Evolutionary conservation across 92 coral and sea anemone genomes (phyloP).

Genomic region (Palythoa heliodiscus): DNA sequence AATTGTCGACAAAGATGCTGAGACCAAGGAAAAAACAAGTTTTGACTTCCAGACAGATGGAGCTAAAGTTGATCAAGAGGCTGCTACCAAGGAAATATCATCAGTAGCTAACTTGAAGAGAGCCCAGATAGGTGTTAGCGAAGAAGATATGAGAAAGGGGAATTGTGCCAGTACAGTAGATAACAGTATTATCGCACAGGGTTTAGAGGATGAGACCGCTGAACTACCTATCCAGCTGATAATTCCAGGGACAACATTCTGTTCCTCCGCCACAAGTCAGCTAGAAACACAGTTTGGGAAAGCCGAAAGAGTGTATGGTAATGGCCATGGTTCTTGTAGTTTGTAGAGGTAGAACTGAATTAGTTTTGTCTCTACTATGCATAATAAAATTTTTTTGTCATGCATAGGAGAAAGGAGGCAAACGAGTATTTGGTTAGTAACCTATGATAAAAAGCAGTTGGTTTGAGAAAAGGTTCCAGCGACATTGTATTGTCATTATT

Average conservation of each 20-base stretch:
- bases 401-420: too few species aligned
- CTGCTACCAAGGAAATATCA: conserved; percentile 14
- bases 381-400: too few species aligned
- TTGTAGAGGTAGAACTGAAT: background rate
- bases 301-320: conserved; percentile 67
- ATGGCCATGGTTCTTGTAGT: background rate
- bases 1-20: background rate
- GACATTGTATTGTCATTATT: too few species aligned
- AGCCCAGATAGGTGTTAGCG: background rate
- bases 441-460: too few species aligned
- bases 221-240: conserved; percentile 39
- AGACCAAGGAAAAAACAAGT: background rate
- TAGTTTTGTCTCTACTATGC: background rate
- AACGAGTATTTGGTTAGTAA: too few species aligned
- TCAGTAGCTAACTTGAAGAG: background rate
- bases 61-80: background rate
- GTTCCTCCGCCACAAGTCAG: conserved; percentile 6
- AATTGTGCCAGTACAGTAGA: conserved; percentile 22
- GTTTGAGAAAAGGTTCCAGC: too few species aligned
- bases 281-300: conserved; percentile 16
- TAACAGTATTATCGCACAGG: conserved; percentile 61
- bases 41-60: background rate
- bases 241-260: background rate
- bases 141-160: too few species aligned
- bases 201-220: conserved; percentile 62